Percentiles rank a stretch among this genome's conserved stretches.
Evolutionary conservation across 2,888 invertebrate genomes (phyloP).

Genomic region (Beris morrisii): DNA sequence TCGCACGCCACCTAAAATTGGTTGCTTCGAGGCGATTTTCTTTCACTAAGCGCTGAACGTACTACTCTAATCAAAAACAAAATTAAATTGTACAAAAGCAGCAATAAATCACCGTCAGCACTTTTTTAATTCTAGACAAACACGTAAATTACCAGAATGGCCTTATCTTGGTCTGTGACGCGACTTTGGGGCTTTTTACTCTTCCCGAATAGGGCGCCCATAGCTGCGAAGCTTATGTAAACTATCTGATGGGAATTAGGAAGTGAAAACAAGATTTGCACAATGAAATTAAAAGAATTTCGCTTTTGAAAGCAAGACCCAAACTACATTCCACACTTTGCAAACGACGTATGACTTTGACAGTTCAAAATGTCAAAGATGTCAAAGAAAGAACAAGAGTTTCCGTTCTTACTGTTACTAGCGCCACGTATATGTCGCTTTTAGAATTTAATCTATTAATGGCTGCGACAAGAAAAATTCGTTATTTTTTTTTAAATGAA

Average conservation of each 20-base stretch:
- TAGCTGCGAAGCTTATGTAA: slow-evolving; percentile 49
- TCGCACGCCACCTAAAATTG: too few relatives aligned
- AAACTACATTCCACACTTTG: background rate
- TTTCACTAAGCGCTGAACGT: too few relatives aligned
- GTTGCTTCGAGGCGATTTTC: too few relatives aligned
- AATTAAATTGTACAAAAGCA: too few relatives aligned
- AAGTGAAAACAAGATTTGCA: background rate
- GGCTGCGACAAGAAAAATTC: too few relatives aligned
- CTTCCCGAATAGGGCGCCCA: slow-evolving; percentile 86
- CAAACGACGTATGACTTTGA: background rate
- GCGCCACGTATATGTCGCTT: background rate
- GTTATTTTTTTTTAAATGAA: too few relatives aligned
- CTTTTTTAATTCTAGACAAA: background rate
- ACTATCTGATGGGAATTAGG: background rate
- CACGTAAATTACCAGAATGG: slow-evolving; percentile 64
- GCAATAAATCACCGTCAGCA: too few relatives aligned
- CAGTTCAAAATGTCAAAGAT: background rate
- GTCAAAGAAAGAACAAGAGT: background rate
- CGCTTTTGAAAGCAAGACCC: background rate
- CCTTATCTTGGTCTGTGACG: slow-evolving; percentile 93
- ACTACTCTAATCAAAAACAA: too few relatives aligned
- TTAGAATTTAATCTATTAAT: background rate
- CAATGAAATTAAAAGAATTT: background rate
- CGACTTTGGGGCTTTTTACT: slow-evolving; percentile 74
- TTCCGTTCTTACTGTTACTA: background rate